Base-by-base conservation (phyloP, 2,888 invertebrate species). In the Lasioglossum morio region DNA sequence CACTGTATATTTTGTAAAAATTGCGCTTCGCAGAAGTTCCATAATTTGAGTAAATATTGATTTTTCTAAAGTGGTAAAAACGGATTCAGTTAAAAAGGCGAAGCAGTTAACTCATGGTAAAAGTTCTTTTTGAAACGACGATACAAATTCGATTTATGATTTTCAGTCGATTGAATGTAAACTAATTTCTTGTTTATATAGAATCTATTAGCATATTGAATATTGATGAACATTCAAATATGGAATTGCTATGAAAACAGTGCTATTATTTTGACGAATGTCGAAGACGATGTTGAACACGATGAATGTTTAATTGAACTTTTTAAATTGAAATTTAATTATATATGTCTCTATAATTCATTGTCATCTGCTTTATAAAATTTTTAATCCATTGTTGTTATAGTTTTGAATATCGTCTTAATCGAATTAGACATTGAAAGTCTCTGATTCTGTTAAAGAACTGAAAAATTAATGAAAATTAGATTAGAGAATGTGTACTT, bases 201-300 rank as follows among this genome's bases (percentile, higher is more conserved):
- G 57, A 57, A 57, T 57, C 57, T n/a, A n/a, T 10, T 57, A 57
- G n/a, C n/a, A 57, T 57, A n/a, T n/a, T n/a, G 57, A n/a, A 57
- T 57, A n/a, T 4, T n/a, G n/a, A 57, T 57, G 10, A n/a, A n/a
- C n/a, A 1, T 23, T 53, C 23, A 53, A 8, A 10, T 53, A n/a
- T n/a, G 3, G 3, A n/a, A n/a, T n/a, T 53, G 8, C 53, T 53
- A 53, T 53, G 53, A n/a, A 53, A 53, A n/a, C 53, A n/a, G 10
- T n/a, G 10, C 10, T 53, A 10, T 10, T 53, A 10, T n/a, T 10
- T 53, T n/a, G 1, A n/a, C n/a, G 3, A n/a, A n/a, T n/a, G 2
- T 53, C n/a, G 53, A n/a, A 23, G 23, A 10, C 23, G 8, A 8
- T 19, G 48, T 10, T 23, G 53, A 23, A 23, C 53, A 23, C 1